Evolutionary conservation across 2,888 invertebrate species (phyloP), one percentile per base, ranked within the genome.

Genomic region (Drosophila vallismaia): DNA sequence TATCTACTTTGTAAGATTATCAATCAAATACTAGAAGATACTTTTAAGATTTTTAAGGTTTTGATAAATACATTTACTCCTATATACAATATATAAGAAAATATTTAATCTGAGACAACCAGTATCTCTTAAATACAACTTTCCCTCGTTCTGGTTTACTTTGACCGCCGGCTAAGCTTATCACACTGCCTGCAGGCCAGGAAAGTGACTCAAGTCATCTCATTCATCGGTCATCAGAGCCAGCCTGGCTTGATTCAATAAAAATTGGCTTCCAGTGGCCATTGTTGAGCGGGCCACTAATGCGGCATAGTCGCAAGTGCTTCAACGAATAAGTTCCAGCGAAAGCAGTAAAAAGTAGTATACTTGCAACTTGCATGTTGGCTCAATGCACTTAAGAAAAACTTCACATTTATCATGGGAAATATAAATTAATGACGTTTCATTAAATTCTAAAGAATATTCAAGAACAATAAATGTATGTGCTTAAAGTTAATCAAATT

Each of bases 281-380:
- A 80, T 86, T 84, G 88, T 88, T 74, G 74, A 74, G 63, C 52
- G 58, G 59, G 63, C 72, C 74, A 88, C 84, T 83, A 87, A 83
- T 85, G 75, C 83, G 76, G 68, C 68, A 62, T 71, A 81, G 67
- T 71, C 69, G 82, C 53, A 71, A 82, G 73, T 80, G 76, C 66
- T 74, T 67, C 60, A 48, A 51, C 54, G 62, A 66, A 55, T 64
- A 81, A 71, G 75, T 62, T 74, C 64, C 66, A 55, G 58, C 54
- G 60, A 49, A 48, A 53, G 58, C 58, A 49, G 51, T 50, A 69
- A 45, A 66, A 70, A 59, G 70, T 40, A 31, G 60, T 40, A 58
- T 60, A 60, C 45, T 60, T 46, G 31, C 40, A 48, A 40, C 48
- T 46, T 59, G 38, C 45, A 57, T 33, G 40, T 42, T 14, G 14